Evolutionary conservation across 1,140 invertebrate genomes (phyloP).

Genomic region (Laodelphax striatellus): DNA sequence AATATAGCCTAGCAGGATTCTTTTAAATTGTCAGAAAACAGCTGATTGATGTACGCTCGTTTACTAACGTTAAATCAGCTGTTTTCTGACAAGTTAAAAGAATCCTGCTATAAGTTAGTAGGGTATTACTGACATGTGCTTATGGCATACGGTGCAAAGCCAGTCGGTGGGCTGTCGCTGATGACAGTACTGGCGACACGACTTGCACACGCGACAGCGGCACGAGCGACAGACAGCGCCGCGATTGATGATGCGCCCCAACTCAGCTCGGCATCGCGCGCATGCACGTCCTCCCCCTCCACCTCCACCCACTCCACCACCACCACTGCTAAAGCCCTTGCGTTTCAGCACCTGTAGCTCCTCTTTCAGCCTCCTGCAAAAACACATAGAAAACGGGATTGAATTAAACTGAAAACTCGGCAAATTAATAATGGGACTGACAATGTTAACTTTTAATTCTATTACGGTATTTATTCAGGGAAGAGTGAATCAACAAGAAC

Average conservation of each 20-base stretch:
- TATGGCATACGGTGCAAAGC: slow-evolving; percentile 62
- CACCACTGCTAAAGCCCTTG: slow-evolving; percentile 39
- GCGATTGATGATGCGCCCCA: slow-evolving; percentile 62
- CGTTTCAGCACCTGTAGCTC: slow-evolving; percentile 46
- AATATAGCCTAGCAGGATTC: too few species aligned
- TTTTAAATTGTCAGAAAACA: too few species aligned
- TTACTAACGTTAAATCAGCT: too few species aligned
- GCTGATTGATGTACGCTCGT: too few species aligned
- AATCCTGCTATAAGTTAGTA: too few species aligned
- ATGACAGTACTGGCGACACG: slow-evolving; percentile 50
- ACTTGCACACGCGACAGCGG: slow-evolving; percentile 57
- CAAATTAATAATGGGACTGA: too few species aligned
- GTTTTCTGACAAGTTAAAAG: too few species aligned
- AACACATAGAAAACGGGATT: background rate
- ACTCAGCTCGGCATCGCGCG: slow-evolving; percentile 51
- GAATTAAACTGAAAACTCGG: background rate
- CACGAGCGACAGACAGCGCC: slow-evolving; percentile 57
- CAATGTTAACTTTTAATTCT: too few species aligned
- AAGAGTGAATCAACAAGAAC: too few species aligned
- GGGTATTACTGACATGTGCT: slow-evolving; percentile 52
- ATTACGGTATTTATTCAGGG: too few species aligned
- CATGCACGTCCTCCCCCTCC: slow-evolving; percentile 35
- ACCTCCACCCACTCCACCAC: slow-evolving; percentile 26
- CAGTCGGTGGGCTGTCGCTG: slow-evolving; percentile 44
- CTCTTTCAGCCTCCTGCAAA: slow-evolving; percentile 47